Percentiles rank a stretch among this genome's conserved stretches.
phyloP scores from a whole-genome alignment of 2,888 invertebrate species.

The Galeruca laticollis region DNA sequence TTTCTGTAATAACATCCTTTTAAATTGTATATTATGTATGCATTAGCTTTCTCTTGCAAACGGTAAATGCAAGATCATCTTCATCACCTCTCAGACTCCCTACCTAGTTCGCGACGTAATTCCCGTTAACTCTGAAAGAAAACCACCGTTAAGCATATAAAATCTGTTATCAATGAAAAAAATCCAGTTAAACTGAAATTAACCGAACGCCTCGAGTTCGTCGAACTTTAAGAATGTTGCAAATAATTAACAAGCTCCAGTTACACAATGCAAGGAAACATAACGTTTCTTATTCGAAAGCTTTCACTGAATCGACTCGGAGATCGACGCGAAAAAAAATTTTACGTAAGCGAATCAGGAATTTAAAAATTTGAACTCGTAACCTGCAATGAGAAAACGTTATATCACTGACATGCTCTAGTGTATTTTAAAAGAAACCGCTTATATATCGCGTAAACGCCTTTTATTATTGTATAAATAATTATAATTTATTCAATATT shows the following conservation, averaged over 20 bases:
- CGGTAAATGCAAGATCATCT: not conserved
- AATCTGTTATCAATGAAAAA: constrained; percentile 11
- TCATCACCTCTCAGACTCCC: not conserved
- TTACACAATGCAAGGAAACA: constrained; percentile 41
- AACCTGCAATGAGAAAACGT: not conserved
- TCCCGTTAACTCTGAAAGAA: not conserved
- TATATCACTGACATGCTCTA: no score
- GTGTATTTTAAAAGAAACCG: no score
- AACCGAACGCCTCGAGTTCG: not conserved
- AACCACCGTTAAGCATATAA: constrained; percentile 12
- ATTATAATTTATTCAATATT: no score
- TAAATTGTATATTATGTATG: no score
- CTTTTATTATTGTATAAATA: no score
- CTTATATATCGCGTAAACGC: no score
- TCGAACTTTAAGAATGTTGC: constrained; percentile 14
- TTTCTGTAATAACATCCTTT: no score
- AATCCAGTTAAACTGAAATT: constrained; percentile 15
- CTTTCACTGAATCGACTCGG: constrained; percentile 25
- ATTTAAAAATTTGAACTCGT: not conserved
- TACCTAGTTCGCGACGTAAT: not conserved
- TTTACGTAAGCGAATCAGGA: not conserved
- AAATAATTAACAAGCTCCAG: constrained; percentile 19
- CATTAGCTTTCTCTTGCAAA: not conserved
- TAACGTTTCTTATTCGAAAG: constrained; percentile 38
- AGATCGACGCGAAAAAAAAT: not conserved